Conservation (phyloP, 2,888 invertebrate species). For the Epinotia demarniana region DNA sequence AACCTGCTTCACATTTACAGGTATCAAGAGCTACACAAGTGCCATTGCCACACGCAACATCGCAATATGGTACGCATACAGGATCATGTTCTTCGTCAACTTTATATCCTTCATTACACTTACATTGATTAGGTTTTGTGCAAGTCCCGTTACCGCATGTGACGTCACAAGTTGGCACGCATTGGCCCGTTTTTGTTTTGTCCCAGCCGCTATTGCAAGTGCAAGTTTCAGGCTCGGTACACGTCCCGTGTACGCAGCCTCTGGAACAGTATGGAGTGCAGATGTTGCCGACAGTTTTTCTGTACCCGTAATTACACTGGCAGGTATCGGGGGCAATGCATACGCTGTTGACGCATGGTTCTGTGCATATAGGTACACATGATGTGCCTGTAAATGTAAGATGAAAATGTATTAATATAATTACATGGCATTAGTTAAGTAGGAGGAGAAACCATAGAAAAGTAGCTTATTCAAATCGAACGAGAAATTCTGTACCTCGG, state of each 20-base stretch:
- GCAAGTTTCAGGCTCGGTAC: slow-evolving; percentile 54
- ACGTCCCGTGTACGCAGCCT: slow-evolving; percentile 55
- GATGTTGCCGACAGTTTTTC: slow-evolving; percentile 50
- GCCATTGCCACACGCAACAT: slow-evolving; percentile 44
- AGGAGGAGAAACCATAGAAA: neutral
- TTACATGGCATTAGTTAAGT: neutral
- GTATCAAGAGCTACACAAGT: slow-evolving; percentile 47
- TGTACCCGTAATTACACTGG: slow-evolving; percentile 72
- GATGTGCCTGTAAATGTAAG: slow-evolving; percentile 14
- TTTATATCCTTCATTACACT: slow-evolving; percentile 36
- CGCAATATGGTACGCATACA: slow-evolving; percentile 46
- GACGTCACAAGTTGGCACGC: slow-evolving; percentile 22
- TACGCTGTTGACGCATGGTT: slow-evolving; percentile 77
- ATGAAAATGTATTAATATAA: neutral
- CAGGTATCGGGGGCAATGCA: slow-evolving; percentile 79
- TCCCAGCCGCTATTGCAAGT: slow-evolving; percentile 50
- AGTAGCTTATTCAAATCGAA: no score
- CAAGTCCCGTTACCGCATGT: slow-evolving; percentile 43
- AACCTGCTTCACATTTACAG: slow-evolving; percentile 48
- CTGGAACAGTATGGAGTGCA: slow-evolving; percentile 57
- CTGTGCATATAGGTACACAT: slow-evolving; percentile 73
- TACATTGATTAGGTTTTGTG: slow-evolving; percentile 39
- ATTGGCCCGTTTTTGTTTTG: neutral
- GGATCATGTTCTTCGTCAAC: slow-evolving; percentile 35
- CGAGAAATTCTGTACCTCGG: no score